A percentile compares a stretch with the other conserved stretches of the same genome.
These are phyloP conservation scores for Eurystomus glaucurus DNA, from an alignment of 2,797 vertebrate species.

Conservation along the genomic window DNA sequence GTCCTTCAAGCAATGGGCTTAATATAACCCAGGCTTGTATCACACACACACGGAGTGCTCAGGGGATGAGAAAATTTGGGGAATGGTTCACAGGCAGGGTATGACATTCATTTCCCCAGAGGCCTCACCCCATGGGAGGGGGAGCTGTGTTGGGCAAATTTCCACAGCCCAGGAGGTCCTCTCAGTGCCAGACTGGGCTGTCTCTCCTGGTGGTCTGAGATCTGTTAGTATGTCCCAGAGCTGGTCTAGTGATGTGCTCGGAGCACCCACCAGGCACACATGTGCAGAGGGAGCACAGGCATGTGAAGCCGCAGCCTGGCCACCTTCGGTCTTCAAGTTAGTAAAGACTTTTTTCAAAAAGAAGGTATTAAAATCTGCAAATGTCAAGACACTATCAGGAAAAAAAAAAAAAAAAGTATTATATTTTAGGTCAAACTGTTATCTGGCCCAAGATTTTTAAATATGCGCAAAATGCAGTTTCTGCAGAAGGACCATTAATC, in stretches of 20 bases:
- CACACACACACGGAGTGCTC: neutral
- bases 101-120: neutral
- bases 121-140: neutral
- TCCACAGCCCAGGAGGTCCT: neutral
- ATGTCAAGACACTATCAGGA: neutral
- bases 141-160: rapidly evolving
- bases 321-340: neutral
- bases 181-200: neutral
- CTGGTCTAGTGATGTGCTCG: rapidly evolving
- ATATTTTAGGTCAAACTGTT: slow-evolving; percentile 50
- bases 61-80: neutral
- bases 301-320: neutral
- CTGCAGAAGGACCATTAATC: slow-evolving; percentile 34
- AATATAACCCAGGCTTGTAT: neutral
- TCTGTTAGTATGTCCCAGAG: neutral
- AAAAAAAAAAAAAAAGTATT: neutral
- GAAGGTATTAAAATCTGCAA: neutral
- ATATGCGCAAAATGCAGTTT: slow-evolving; percentile 38
- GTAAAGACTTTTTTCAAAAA: neutral
- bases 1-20: neutral
- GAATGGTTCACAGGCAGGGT: neutral
- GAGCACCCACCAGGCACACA: neutral
- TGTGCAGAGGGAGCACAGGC: rapidly evolving
- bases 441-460: slow-evolving; percentile 61
- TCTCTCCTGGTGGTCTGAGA: neutral